Base-by-base conservation (phyloP, 2,888 invertebrate genomes). In the Hypselothyrea guttata region DNA sequence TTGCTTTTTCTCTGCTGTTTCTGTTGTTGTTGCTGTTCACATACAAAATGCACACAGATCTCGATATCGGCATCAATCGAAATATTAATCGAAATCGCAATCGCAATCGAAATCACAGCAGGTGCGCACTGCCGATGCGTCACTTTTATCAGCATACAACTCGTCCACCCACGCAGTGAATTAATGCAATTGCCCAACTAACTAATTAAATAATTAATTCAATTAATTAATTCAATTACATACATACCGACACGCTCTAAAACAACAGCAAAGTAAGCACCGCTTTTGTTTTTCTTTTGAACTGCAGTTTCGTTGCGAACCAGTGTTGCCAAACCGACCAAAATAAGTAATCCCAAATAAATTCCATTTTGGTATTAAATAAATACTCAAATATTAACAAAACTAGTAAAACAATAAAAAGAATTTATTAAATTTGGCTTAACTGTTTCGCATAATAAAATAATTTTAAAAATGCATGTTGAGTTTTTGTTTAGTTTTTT, bases 141-240 rank as follows among this genome's bases (percentile, higher is more conserved):
- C 61, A 82, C 70, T 70, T 60, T 72, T 81, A 74, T 69, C 71
- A 76, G 69, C 79, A 81, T 74, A 74, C 78, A 66, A 77, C 84
- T 68, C 84, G 84, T 63, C 82, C 81, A 77, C 84, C 84, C 64
- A 84, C 81, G 82, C 79, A 72, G 75, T 71, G 75, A 81, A 71
- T 64, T 54, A 56, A 56, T 38, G 41, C 67, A 56, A 38, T 13
- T 30, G 22, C 5, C 4, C 4, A 34, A 34, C 34, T 12, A 34
- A 34, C 1, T 4, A 34, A 12, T 5, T 5, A n/a, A 34, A 34
- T 9, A 34, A 34, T 13, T 30, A 41, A 41, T n/a, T 33, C 34
- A 57, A 60, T 41, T 48, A 54, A 49, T 56, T 46, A 62, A 42
- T 57, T 53, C 33, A 66, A 60, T 60, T 69, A 59, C 56, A 71